These are phyloP conservation scores for Macrophya alboannulata DNA, from an alignment of 2,888 invertebrate species.

Conservation along the genomic window DNA sequence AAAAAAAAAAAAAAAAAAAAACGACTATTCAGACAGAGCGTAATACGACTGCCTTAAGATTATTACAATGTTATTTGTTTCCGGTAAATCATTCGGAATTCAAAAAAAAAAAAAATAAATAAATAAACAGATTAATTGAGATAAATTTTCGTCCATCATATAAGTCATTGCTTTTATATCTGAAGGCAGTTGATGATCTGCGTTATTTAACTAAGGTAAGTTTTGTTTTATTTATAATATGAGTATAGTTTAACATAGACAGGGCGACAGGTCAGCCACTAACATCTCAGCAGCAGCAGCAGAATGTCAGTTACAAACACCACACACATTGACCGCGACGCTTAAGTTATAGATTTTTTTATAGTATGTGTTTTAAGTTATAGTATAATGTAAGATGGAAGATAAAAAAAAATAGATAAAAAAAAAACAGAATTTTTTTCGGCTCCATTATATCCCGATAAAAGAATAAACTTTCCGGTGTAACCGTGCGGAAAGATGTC, in stretches of 20 bases:
- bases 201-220: not conserved
- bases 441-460: not conserved
- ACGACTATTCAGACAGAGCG: not conserved
- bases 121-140: not conserved
- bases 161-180: slow-evolving; percentile 45
- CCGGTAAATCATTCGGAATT: not conserved
- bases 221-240: slow-evolving; percentile 38
- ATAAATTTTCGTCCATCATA: not conserved
- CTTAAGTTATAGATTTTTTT: not conserved
- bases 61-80: not conserved
- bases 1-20: not conserved
- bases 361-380: not conserved
- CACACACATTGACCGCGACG: slow-evolving; percentile 38
- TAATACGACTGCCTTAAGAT: slow-evolving; percentile 6
- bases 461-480: not conserved
- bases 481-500: not conserved
- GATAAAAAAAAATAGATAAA: no score
- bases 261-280: slow-evolving; percentile 70
- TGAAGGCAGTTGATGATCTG: slow-evolving; percentile 14
- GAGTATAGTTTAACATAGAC: slow-evolving; percentile 60
- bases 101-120: no score
- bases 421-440: not conserved
- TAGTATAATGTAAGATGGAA: not conserved
- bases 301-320: slow-evolving; percentile 54
- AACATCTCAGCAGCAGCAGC: slow-evolving; percentile 69